Evolutionary conservation across 2,797 vertebrate genomes (phyloP), one percentile per base, ranked within the genome.

Genomic region (Cephalopachus bancanus): DNA sequence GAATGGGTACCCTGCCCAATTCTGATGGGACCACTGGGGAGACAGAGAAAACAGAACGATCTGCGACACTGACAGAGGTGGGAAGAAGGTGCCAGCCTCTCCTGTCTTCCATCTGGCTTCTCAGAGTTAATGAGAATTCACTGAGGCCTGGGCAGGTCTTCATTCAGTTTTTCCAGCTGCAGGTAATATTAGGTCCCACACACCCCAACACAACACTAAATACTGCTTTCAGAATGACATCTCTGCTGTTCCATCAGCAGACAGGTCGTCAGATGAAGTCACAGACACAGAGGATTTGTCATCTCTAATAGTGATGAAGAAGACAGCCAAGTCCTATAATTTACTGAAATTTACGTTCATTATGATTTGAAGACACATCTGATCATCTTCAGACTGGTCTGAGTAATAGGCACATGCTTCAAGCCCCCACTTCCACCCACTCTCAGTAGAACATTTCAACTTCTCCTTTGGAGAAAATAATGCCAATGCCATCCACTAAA

Each of bases 391-490:
- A 91, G 37, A 57, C 10, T 59, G 57, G 16, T 87, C 79, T 75
- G 12, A 92, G 69, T 62, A 67, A 78, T 60, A 85, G 33, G 10
- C 59, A 93, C 7, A 88, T 37, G 62, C 74, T 64, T 85, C 30
- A 20, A 51, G 37, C 3, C 51, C 19, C 33, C 7, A 30, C 4
- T 44, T 81, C 79, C 9, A 3, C 15, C 26, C 59, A 30, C 12
- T 84, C n/a, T 93, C 9, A n/a, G 30, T 26, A 72, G 71, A 90
- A 96, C 81, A 84, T 10, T 17, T 92, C 72, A 88, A 9, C n/a
- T 83, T 93, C 75, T 87, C 1, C 74, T 89, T 94, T 30, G 37
- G 22, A 91, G 55, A 85, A 8, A 89, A 93, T 76, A 81, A 88
- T 24, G n/a, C 76, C 69, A 80, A 2, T 49, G 19, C 69, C n/a